Evolutionary conservation across 92 coral and sea anemone species (phyloP), one percentile per base, ranked within the genome.

Genomic region (Phymanthus crucifer): DNA sequence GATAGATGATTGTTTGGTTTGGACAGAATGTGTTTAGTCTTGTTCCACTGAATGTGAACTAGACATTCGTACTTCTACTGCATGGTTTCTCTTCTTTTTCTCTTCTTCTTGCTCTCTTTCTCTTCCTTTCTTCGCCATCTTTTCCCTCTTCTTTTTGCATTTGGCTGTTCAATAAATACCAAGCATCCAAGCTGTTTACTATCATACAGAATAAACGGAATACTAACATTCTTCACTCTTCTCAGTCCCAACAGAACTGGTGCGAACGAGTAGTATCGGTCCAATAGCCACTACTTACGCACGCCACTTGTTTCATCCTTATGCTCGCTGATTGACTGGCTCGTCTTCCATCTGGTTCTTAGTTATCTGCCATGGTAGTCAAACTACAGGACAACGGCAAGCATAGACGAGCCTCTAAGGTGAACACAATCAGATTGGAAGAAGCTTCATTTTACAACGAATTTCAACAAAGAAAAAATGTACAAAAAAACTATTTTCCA

Each of bases 221-320:
- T 78, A 70, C 74, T 65, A 21, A 29, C 54, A 8, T 40, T 17
- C 34, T 72, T 23, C 47, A 32, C 78, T 56, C 78, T 19, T 43
- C 17, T 83, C 66, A 84, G 75, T 66, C 56, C 85, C 87, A 73
- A 57, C 89, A 89, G 92, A 85, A 26, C 85, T 82, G 69, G 81
- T 77, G 34, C 89, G 92, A 47, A 75, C 92, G 78, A 89, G 81
- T 67, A 83, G 81, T 19, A 69, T 89, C 78, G 93, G 93, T 74
- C 93, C 93, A 66, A 89, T 89, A 57, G 58, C 85, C 56, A 33
- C 85, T 29, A 70, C 93, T 18, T 89, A 89, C 79, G 67, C 93
- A 32, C 81, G 93, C 65, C 83, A 87, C 73, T 84, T 91, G 31
- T 93, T 87, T 84, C 97, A 93, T 83, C 97, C 97, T 43, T 93